phyloP scores from a whole-genome alignment of 2,888 invertebrate genomes.

The Dynastes tityus region DNA sequence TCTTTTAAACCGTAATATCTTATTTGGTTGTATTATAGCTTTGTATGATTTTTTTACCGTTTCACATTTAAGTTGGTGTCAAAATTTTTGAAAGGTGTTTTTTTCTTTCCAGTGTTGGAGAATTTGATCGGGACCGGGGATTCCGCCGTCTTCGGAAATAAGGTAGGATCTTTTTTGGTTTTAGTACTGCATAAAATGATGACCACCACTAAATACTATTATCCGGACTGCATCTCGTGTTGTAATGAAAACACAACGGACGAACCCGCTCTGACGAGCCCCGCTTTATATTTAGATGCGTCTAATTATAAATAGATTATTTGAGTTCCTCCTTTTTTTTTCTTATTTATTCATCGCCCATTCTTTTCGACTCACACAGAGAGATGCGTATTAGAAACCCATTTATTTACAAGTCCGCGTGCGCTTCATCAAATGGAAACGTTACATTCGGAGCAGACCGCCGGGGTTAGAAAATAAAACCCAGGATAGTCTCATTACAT shows the following conservation, averaged over 20 bases:
- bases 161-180: not conserved
- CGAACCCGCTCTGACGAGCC: conserved; percentile 29
- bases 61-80: too few relatives aligned
- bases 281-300: conserved; percentile 40
- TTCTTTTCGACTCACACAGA: conserved; percentile 23
- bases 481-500: conserved; percentile 18
- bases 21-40: too few relatives aligned
- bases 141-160: not conserved
- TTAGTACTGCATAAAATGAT: not conserved
- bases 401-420: conserved; percentile 31
- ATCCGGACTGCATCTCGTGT: conserved; percentile 34
- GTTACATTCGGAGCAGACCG: conserved; percentile 13
- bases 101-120: not conserved
- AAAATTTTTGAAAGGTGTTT: too few relatives aligned
- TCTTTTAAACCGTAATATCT: too few relatives aligned
- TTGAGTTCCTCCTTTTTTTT: conserved; percentile 37
- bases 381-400: conserved; percentile 21
- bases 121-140: not conserved
- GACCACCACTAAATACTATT: conserved; percentile 28
- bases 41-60: too few relatives aligned
- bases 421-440: conserved; percentile 29
- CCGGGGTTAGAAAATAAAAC: not conserved
- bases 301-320: conserved; percentile 47
- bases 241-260: conserved; percentile 29
- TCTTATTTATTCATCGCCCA: conserved; percentile 10